These are phyloP conservation scores for Bathynomus jamesi DNA, from an alignment of 1,140 invertebrate species.

Conservation along the genomic window DNA sequence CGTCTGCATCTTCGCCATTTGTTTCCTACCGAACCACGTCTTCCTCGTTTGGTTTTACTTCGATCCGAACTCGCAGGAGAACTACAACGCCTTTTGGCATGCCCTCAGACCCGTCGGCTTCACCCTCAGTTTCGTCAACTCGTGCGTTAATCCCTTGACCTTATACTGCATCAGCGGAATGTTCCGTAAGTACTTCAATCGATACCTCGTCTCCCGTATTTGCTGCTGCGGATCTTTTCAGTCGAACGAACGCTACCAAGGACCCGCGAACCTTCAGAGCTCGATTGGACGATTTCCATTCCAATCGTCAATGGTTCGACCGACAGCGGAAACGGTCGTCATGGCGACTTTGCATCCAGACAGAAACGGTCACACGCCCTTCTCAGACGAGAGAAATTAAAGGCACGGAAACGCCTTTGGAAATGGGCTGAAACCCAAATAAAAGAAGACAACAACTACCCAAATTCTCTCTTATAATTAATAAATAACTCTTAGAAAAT, in stretches of 20 bases:
- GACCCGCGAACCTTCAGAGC: not conserved
- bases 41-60: slow-evolving; percentile 85
- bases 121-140: slow-evolving; percentile 77
- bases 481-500: no score
- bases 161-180: slow-evolving; percentile 84
- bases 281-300: no score
- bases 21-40: slow-evolving; percentile 75
- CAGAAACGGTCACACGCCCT: not conserved
- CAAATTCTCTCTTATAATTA: no score
- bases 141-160: slow-evolving; percentile 85
- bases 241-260: not conserved
- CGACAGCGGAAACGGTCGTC: not conserved
- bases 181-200: slow-evolving; percentile 54
- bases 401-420: no score
- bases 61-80: slow-evolving; percentile 56
- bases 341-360: not conserved
- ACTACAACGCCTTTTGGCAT: slow-evolving; percentile 81
- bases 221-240: slow-evolving; percentile 55
- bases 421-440: no score
- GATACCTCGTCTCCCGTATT: slow-evolving; percentile 82
- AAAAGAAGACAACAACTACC: no score
- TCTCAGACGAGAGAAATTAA: no score
- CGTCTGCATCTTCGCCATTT: slow-evolving; percentile 79
- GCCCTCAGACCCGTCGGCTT: slow-evolving; percentile 73
- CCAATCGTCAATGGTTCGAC: not conserved